Evolutionary conservation across 2,113 vertebrate genomes (phyloP).

Genomic region (Tor tambroides): DNA sequence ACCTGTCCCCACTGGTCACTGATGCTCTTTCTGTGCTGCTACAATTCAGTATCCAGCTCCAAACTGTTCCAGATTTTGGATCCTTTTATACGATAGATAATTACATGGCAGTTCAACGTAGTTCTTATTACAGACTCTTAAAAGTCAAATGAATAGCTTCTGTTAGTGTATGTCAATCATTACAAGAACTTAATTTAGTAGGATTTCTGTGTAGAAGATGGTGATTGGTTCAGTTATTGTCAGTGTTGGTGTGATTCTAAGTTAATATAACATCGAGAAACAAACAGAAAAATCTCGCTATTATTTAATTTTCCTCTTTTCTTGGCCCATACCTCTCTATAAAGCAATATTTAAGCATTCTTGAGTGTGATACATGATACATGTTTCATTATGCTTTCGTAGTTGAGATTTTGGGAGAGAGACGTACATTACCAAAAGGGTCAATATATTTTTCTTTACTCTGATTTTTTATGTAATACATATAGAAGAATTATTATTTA

Average conservation of each 20-base stretch:
- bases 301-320: neutral
- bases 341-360: conserved; percentile 34
- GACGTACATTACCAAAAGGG: neutral
- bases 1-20: neutral
- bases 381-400: neutral
- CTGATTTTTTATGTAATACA: conserved; percentile 20
- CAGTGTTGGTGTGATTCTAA: conserved; percentile 36
- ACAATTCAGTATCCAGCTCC: conserved; percentile 8
- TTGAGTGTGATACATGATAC: neutral
- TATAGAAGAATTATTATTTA: conserved; percentile 30
- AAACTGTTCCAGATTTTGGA: neutral
- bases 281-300: neutral
- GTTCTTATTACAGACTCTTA: conserved; percentile 14
- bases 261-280: conserved; percentile 4
- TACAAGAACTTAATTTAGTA: conserved; percentile 29
- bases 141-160: neutral
- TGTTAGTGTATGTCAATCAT: conserved; percentile 18
- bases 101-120: conserved; percentile 4
- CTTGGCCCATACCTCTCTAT: conserved; percentile 16
- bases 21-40: conserved; percentile 12
- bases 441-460: conserved; percentile 29
- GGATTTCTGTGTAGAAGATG: conserved; percentile 36
- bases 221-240: conserved; percentile 26
- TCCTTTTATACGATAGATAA: conserved; percentile 19
- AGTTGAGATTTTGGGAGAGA: conserved; percentile 9